These are phyloP conservation scores for Sinotaia quadrata DNA, from an alignment of 2,888 invertebrate genomes.

Conservation along the genomic window DNA sequence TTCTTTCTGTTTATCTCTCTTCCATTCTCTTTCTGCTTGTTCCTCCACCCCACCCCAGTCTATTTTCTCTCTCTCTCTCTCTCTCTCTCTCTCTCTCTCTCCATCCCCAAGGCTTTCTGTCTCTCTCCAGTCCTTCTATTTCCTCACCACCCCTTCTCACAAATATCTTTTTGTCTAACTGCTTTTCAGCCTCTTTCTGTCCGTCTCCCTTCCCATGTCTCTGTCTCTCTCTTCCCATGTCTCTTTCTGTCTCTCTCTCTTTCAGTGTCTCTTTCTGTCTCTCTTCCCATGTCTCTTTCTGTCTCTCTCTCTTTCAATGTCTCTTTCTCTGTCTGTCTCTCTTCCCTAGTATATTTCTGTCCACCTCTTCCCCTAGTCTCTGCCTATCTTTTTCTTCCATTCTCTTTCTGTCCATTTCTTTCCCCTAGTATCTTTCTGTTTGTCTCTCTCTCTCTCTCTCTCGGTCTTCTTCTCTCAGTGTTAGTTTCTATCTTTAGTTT, in stretches of 20 bases:
- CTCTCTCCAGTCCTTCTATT: background rate
- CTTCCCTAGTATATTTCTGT: too few species aligned
- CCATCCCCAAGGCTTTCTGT: background rate
- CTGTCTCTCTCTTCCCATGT: background rate
- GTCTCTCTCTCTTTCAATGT: constrained; percentile 21
- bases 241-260: background rate
- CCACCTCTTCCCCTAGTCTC: too few species aligned
- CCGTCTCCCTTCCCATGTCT: background rate
- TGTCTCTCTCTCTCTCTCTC: too few species aligned
- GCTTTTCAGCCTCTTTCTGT: background rate
- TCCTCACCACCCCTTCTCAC: background rate
- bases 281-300: background rate
- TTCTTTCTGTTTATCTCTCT: constrained; percentile 2
- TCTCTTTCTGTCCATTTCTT: too few species aligned
- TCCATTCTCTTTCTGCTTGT: background rate
- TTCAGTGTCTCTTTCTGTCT: background rate
- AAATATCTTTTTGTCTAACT: background rate
- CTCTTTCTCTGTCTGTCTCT: constrained; percentile 16
- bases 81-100: constrained; percentile 14
- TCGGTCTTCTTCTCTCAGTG: too few species aligned
- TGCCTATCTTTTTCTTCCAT: too few species aligned
- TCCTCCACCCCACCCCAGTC: background rate
- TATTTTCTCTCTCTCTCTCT: background rate
- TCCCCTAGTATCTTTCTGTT: too few species aligned
- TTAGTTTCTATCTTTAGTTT: too few species aligned